phyloP scores from a whole-genome alignment of 2,113 vertebrate species.

The Raphicerus campestris region DNA sequence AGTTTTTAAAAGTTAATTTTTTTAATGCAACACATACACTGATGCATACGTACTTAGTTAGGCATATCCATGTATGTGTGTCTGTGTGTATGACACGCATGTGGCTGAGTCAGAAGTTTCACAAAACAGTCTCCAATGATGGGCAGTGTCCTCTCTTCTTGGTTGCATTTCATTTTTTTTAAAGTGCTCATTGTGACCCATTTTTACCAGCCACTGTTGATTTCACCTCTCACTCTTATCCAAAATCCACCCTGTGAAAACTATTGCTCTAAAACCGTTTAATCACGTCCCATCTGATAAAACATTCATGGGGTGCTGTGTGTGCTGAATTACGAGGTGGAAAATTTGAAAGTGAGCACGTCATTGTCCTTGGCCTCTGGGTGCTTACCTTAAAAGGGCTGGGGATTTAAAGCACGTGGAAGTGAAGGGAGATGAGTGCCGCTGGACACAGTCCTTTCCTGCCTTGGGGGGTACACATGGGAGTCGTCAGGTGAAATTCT shows the following conservation, averaged over 20 bases:
- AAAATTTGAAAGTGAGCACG: not conserved
- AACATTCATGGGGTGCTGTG: accelerated
- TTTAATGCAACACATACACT: not conserved
- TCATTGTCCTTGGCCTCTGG: not conserved
- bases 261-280: not conserved
- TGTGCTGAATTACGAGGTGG: no score
- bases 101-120: not conserved
- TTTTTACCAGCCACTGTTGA: not conserved
- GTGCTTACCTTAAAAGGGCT: not conserved
- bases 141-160: not conserved
- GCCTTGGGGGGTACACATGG: no score
- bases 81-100: not conserved
- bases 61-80: accelerated
- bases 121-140: not conserved
- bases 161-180: not conserved
- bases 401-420: not conserved
- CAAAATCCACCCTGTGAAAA: not conserved
- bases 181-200: not conserved
- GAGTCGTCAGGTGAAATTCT: not conserved
- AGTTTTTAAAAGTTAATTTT: not conserved
- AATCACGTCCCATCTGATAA: not conserved
- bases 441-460: not conserved
- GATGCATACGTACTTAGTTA: not conserved
- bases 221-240: not conserved
- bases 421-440: not conserved